Evolutionary conservation across 2,888 invertebrate genomes (phyloP).

Genomic region (Andrena bucephala): DNA sequence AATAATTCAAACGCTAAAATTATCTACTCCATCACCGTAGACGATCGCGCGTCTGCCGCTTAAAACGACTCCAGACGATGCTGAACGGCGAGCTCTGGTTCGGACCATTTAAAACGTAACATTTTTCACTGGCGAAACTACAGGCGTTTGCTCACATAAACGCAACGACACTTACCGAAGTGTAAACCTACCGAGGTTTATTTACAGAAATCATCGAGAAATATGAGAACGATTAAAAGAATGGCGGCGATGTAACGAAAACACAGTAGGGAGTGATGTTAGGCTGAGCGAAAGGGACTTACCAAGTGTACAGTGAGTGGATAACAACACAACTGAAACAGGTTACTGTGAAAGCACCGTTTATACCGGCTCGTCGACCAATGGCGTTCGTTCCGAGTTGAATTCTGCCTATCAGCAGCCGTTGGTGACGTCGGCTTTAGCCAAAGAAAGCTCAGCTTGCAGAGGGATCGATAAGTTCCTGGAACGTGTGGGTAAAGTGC

Average conservation of each 20-base stretch:
- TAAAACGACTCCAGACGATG: background rate
- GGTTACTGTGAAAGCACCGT: constrained; percentile 74
- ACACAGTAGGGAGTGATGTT: background rate
- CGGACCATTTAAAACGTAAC: too few relatives aligned
- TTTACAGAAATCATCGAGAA: too few relatives aligned
- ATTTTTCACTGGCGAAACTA: too few relatives aligned
- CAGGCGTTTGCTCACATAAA: too few relatives aligned
- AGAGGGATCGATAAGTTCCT: constrained; percentile 65
- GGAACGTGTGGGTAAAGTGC: constrained; percentile 45
- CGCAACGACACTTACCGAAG: too few relatives aligned
- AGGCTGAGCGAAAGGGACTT: constrained; percentile 65
- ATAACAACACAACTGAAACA: constrained; percentile 82
- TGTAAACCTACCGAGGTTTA: too few relatives aligned
- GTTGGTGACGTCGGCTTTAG: constrained; percentile 66
- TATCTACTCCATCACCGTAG: background rate
- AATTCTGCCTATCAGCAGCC: constrained; percentile 68
- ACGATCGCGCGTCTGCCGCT: background rate
- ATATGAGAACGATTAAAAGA: background rate
- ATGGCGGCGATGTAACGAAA: background rate
- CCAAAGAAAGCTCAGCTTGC: constrained; percentile 71
- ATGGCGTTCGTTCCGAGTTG: constrained; percentile 68
- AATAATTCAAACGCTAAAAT: background rate
- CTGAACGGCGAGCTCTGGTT: too few relatives aligned
- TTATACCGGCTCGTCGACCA: constrained; percentile 77
- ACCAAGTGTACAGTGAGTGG: constrained; percentile 81